A percentile compares a stretch with the other conserved stretches of the same genome.
phyloP scores from a whole-genome alignment of 2,888 invertebrate species.

The Pammene aurita region DNA sequence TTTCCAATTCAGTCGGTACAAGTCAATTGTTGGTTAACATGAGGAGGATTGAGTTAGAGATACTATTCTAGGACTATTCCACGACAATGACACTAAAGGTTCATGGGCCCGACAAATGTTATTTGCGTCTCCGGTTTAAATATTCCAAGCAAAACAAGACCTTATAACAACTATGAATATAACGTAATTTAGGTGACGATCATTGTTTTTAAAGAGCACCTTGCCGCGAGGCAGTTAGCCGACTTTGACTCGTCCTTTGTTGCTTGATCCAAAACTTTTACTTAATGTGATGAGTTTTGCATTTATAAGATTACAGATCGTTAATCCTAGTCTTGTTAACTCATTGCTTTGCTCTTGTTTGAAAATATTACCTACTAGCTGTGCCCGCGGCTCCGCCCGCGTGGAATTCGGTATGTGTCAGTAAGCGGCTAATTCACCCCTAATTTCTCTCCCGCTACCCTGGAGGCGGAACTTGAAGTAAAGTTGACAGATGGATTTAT shows the following conservation, averaged over 20 bases:
- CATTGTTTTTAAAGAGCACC: conserved; percentile 32
- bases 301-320: conserved; percentile 54
- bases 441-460: too few relatives aligned
- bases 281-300: conserved; percentile 58
- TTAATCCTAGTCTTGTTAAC: conserved; percentile 27
- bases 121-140: conserved; percentile 43
- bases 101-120: conserved; percentile 57
- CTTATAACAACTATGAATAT: conserved; percentile 22
- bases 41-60: conserved; percentile 65
- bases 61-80: conserved; percentile 63
- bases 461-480: too few relatives aligned
- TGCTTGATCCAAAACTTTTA: conserved; percentile 36
- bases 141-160: conserved; percentile 41
- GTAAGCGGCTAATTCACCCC: too few relatives aligned
- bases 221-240: conserved; percentile 56
- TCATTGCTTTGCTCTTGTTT: conserved; percentile 28
- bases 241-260: conserved; percentile 62
- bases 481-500: too few relatives aligned
- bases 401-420: too few relatives aligned
- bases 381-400: too few relatives aligned
- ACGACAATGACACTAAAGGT: conserved; percentile 71
- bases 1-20: conserved; percentile 45
- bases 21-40: conserved; percentile 61
- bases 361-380: conserved; percentile 21
- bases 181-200: conserved; percentile 39